Evolutionary conservation across 2,888 invertebrate genomes (phyloP), one percentile per base, ranked within the genome.

Genomic region (Penaeus monodon): DNA sequence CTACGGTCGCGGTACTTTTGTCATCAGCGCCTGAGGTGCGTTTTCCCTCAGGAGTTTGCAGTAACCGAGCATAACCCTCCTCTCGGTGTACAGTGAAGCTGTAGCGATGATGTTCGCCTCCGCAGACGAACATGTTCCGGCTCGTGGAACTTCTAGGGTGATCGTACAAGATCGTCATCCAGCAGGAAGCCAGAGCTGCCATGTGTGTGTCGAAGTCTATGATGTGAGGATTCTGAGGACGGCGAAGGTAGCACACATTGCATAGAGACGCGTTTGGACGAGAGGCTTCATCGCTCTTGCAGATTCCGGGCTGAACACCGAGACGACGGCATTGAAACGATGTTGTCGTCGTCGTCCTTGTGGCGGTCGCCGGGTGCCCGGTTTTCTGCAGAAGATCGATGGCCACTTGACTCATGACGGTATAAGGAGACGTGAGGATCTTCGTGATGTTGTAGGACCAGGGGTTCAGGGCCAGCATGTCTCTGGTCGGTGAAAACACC

Each of bases 171-270:
- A 65, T 66, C 70, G 74, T 81, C 44, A 88, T 63, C 88, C 88
- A 88, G 12, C 80, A 76, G 49, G 66, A 70, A 14, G 66, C 88
- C 29, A 87, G 64, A 12, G 83, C 78, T 27, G 87, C 87, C 79
- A 88, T 76, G 78, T 88, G 88, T 24, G 74, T 49, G 27, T 76
- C 70, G 27, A 68, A 70, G 70, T 88, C 88, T 63, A 88, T 74
- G 17, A 88, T 88, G 29, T 74, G 82, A 17, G 88, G 85, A 68
- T 85, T 85, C 65, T 87, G 44, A 87, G 49, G 24, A 83, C 79
- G 77, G 84, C 79, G 78, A 88, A 88, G 44, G 78, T 81, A n/a
- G 78, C 77, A 64, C 76, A 74, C 74, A 88, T 81, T 22, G 81
- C 38, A 81, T 79, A 88, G 6, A 85, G 65, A 64, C 74, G 70